Percentiles rank a stretch among this genome's conserved stretches.
phyloP scores from a whole-genome alignment of 2,888 invertebrate genomes.

The Ecdyonurus torrentis region DNA sequence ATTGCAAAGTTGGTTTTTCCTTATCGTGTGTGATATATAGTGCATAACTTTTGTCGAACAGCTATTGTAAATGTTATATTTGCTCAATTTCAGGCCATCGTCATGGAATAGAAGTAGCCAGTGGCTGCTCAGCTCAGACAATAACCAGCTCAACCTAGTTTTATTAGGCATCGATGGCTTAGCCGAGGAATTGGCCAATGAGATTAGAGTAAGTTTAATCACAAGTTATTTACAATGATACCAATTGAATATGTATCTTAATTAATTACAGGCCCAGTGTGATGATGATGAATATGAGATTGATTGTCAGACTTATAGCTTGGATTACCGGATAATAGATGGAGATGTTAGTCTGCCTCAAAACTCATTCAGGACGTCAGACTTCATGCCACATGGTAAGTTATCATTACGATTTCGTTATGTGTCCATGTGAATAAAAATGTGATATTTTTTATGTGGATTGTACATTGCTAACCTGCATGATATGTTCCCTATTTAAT shows the following conservation, averaged over 20 bases:
- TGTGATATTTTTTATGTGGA: too few species aligned
- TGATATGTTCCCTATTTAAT: too few species aligned
- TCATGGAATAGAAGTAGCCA: conserved; percentile 46
- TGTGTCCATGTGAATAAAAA: too few species aligned
- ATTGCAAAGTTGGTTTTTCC: too few species aligned
- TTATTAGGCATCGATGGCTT: conserved; percentile 75
- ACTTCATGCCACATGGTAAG: conserved; percentile 78
- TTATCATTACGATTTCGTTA: too few species aligned
- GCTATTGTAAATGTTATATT: conserved; percentile 9
- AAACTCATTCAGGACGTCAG: conserved; percentile 65
- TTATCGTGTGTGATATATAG: too few species aligned
- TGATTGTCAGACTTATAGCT: conserved; percentile 59
- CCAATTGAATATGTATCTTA: conserved; percentile 5
- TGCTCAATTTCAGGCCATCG: conserved; percentile 29
- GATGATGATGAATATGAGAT: conserved; percentile 73
- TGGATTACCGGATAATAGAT: conserved; percentile 72
- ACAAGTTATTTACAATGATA: not conserved
- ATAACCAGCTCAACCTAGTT: conserved; percentile 67
- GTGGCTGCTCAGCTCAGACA: conserved; percentile 45
- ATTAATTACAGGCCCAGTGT: conserved; percentile 48
- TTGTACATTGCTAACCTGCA: too few species aligned
- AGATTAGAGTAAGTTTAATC: conserved; percentile 42
- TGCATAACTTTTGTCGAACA: too few species aligned
- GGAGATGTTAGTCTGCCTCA: conserved; percentile 66
- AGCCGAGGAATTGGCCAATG: conserved; percentile 72